These are phyloP conservation scores for Coptodon rendalli DNA, from an alignment of 2,113 vertebrate genomes.

Conservation along the genomic window DNA sequence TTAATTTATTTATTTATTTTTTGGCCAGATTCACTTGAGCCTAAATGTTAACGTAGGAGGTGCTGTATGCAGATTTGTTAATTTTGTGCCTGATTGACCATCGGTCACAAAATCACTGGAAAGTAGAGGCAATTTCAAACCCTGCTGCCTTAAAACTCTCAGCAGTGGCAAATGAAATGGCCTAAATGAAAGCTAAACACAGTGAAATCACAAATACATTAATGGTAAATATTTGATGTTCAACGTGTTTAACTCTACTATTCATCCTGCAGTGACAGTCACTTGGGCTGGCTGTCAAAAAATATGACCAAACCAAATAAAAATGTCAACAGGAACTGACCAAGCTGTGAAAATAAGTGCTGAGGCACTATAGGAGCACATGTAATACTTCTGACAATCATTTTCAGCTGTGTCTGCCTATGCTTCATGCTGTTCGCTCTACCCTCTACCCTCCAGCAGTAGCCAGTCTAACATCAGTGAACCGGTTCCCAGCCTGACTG, in stretches of 20 bases:
- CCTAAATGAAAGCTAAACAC: not conserved
- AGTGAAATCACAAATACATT: not conserved
- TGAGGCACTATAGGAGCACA: not conserved
- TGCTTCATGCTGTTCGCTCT: not conserved
- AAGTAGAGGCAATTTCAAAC: slow-evolving; percentile 31
- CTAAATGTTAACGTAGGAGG: not conserved
- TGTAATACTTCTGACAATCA: not conserved
- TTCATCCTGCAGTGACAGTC: not conserved
- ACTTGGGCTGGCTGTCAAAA: not conserved
- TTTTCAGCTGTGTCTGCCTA: not conserved
- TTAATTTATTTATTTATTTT: not conserved
- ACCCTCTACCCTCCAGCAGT: not conserved
- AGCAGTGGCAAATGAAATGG: not conserved
- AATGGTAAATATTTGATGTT: not conserved
- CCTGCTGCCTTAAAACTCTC: not conserved
- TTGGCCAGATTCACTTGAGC: not conserved
- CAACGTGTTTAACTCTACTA: not conserved
- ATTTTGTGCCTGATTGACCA: slow-evolving; percentile 35
- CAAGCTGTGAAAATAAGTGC: not conserved
- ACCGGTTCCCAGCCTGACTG: not conserved
- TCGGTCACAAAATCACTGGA: not conserved
- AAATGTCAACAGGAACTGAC: not conserved
- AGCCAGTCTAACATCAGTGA: not conserved
- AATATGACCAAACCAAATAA: not conserved
- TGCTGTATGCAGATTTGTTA: not conserved